Evolutionary conservation across 2,113 vertebrate species (phyloP), one percentile per base, ranked within the genome.

Genomic region (Plectropomus leopardus): DNA sequence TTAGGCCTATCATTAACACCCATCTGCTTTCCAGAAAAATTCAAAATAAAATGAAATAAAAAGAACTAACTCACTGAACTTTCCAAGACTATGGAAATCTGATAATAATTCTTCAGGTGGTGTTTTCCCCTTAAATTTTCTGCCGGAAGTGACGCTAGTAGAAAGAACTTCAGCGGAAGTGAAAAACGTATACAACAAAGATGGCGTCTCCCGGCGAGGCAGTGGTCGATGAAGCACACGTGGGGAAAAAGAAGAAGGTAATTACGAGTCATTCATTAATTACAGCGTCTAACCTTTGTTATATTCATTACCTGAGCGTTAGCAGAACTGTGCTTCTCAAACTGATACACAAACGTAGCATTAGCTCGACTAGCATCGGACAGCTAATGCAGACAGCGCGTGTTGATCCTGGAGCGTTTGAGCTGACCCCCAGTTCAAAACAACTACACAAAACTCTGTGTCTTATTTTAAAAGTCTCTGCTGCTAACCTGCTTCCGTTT

Each of bases 161-260:
- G 70, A 70, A 1, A 26, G 61, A 45, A 70, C 59, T 59, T 55
- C 28, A 21, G 21, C 4, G 60, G 67, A 84, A 86, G 0, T 72
- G 3, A 24, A 30, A 45, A 87, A 87, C 51, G n/a, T 89, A 91
- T 24, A 95, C 91, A 95, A 94, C 85, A 89, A 94, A 94, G 21
- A 95, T 95, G 95, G 94, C 94, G 83, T 68, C 89, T 32, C 44
- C 58, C 66, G 1, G 14, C 5, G 75, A 76, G 9, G 44, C 19
- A 9, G 1, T 8, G 0, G 21, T 24, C 66, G 11, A 3, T 0
- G 5, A 5, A 2, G 15, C 87, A 83, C 95, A 95, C 94, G 95
- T 95, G 95, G 95, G 34, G 32, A 90, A 92, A 88, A 92, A 91
- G 75, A 91, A 91, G 44, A 90, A 91, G 89, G 94, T 94, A 90